Conservation (phyloP, 2,888 invertebrate genomes). For the Cyclophora albipunctata region DNA sequence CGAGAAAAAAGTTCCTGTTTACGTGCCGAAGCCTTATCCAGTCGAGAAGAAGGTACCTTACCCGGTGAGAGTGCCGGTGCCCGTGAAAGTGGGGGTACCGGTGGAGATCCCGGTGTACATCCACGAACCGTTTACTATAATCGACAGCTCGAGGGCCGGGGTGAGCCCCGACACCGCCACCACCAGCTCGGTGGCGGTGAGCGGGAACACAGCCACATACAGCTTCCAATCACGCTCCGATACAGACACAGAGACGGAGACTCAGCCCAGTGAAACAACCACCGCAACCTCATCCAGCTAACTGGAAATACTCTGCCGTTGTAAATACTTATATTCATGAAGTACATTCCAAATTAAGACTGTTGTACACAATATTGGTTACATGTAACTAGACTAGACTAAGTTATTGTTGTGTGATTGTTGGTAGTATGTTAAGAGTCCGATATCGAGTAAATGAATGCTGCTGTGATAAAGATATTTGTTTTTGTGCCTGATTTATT, state of each 20-base stretch:
- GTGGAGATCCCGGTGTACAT: slow-evolving; percentile 50
- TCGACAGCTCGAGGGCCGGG: slow-evolving; percentile 12
- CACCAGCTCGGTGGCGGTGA: slow-evolving; percentile 38
- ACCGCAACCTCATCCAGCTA: slow-evolving; percentile 9
- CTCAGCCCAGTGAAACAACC: slow-evolving; percentile 5
- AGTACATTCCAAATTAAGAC: neutral
- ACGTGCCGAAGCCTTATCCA: slow-evolving; percentile 53
- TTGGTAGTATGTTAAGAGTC: slow-evolving; percentile 22
- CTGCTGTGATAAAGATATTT: slow-evolving; percentile 50
- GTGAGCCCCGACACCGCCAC: no score
- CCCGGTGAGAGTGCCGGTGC: slow-evolving; percentile 47
- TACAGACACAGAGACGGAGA: slow-evolving; percentile 17
- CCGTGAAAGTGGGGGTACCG: slow-evolving; percentile 44
- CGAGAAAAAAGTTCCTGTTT: slow-evolving; percentile 55
- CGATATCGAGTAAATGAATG: slow-evolving; percentile 53
- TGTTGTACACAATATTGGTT: neutral
- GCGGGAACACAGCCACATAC: slow-evolving; percentile 45
- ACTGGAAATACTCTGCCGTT: slow-evolving; percentile 6
- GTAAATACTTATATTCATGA: slow-evolving; percentile 14
- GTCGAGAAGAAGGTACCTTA: slow-evolving; percentile 46
- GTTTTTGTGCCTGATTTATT: no score
- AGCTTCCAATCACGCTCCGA: slow-evolving; percentile 56
- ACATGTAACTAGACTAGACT: slow-evolving; percentile 9
- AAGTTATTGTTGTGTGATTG: slow-evolving; percentile 42
- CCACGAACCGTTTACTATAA: slow-evolving; percentile 40